Percentiles rank a stretch among this genome's conserved stretches.
phyloP scores from a whole-genome alignment of 1,140 invertebrate genomes.

The Anoplophora glabripennis region DNA sequence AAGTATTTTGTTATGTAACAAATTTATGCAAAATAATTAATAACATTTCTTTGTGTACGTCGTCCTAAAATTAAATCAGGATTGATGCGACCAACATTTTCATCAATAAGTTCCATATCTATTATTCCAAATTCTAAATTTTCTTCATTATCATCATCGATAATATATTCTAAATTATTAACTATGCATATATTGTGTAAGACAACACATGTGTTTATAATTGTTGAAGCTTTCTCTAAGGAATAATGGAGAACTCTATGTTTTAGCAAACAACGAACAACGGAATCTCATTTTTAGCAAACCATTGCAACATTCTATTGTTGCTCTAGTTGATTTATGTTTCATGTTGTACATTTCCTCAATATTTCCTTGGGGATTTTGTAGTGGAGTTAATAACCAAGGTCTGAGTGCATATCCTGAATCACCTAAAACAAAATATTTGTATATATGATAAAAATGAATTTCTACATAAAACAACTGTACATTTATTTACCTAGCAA shows the following conservation, averaged over 20 bases:
- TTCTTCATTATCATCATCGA: too few relatives aligned
- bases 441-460: neutral
- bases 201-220: too few relatives aligned
- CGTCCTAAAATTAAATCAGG: too few relatives aligned
- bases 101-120: too few relatives aligned
- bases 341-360: conserved; percentile 37
- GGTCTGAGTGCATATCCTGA: conserved; percentile 45
- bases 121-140: too few relatives aligned
- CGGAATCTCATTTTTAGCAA: conserved; percentile 42
- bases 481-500: conserved; percentile 30
- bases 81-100: too few relatives aligned
- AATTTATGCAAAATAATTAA: too few relatives aligned
- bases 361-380: conserved; percentile 20
- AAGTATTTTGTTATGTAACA: too few relatives aligned
- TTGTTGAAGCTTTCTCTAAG: too few relatives aligned
- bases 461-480: neutral
- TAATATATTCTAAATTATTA: too few relatives aligned
- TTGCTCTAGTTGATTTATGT: conserved; percentile 35
- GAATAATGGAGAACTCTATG: conserved; percentile 4
- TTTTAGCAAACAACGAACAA: conserved; percentile 32
- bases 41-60: too few relatives aligned
- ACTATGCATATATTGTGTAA: too few relatives aligned
- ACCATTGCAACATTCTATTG: conserved; percentile 47
- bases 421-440: conserved; percentile 26
- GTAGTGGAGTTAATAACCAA: conserved; percentile 46